Conservation (phyloP, 1,140 invertebrate species). For the Diachasma alloeum region DNA sequence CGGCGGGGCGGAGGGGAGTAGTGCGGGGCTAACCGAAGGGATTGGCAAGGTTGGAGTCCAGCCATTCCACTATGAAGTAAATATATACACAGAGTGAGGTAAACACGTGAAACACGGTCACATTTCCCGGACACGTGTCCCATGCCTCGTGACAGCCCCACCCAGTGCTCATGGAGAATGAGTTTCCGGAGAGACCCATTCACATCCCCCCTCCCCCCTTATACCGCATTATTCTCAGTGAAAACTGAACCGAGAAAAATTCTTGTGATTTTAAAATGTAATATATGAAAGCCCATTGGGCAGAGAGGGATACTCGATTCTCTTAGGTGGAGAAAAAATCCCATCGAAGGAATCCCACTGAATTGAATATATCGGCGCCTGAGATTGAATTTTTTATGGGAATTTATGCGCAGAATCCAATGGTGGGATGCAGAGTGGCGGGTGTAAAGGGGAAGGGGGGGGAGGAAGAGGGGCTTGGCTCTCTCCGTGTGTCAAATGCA, state of each 20-base stretch:
- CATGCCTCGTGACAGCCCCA: conserved; percentile 20
- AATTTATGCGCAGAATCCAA: not conserved
- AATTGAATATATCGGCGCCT: not conserved
- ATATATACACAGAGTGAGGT: not conserved
- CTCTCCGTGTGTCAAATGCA: conserved; percentile 1
- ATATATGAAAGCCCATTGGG: not conserved
- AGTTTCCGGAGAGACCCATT: not conserved
- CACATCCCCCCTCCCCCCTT: not conserved
- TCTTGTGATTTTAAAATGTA: not conserved
- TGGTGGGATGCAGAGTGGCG: not conserved
- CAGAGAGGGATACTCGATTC: not conserved
- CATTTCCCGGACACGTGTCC: conserved; percentile 21
- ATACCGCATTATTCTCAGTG: too few species aligned
- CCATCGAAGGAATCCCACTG: not conserved
- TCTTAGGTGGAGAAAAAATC: not conserved
- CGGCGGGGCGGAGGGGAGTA: not conserved
- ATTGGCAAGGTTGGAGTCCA: not conserved
- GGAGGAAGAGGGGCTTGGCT: not conserved
- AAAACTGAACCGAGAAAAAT: too few species aligned
- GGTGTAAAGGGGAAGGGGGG: not conserved
- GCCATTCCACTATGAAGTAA: not conserved
- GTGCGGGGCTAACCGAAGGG: not conserved
- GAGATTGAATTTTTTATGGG: not conserved
- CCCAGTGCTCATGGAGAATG: too few species aligned
- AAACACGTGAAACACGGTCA: conserved; percentile 19